Evolutionary conservation across 30 jellyfish, hydroid and myxozoan genomes (phyloP).

Genomic region (Haliclystus octoradiatus): DNA sequence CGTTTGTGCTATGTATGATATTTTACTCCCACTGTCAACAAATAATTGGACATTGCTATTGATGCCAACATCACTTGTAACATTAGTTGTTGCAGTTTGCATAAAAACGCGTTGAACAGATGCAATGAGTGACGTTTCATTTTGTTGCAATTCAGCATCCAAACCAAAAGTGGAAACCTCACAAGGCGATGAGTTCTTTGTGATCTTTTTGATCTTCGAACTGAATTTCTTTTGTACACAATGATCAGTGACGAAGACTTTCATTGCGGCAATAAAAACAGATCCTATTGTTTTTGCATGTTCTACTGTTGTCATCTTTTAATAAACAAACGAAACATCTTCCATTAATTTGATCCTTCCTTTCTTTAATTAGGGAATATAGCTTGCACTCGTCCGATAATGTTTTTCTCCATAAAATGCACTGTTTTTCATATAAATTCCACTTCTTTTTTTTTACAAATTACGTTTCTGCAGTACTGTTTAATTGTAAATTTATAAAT

Average conservation of each 20-base stretch:
- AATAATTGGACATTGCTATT: background rate
- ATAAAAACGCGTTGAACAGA: constrained; percentile 18
- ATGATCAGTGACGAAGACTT: constrained; percentile 2
- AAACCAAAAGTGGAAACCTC: too few relatives aligned
- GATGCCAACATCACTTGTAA: background rate
- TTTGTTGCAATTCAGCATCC: background rate
- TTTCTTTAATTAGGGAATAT: too few relatives aligned
- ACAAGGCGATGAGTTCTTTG: too few relatives aligned
- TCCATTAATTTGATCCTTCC: too few relatives aligned
- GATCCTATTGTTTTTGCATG: background rate
- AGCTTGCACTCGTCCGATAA: too few relatives aligned
- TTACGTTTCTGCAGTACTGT: too few relatives aligned
- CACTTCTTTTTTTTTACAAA: too few relatives aligned
- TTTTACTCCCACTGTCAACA: constrained; percentile 12
- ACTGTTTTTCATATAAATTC: too few relatives aligned
- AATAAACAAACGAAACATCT: background rate
- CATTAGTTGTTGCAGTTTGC: constrained; percentile 21
- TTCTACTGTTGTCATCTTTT: background rate
- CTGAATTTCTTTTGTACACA: constrained; percentile 1
- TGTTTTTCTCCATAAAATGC: too few relatives aligned
- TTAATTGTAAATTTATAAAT: too few relatives aligned
- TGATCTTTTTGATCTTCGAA: background rate
- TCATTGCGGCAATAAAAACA: background rate
- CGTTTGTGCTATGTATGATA: constrained; percentile 5
- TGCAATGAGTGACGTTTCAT: constrained; percentile 4